Evolutionary conservation across 1,140 invertebrate genomes (phyloP), one percentile per base, ranked within the genome.

Genomic region (Drosophila guanche): DNA sequence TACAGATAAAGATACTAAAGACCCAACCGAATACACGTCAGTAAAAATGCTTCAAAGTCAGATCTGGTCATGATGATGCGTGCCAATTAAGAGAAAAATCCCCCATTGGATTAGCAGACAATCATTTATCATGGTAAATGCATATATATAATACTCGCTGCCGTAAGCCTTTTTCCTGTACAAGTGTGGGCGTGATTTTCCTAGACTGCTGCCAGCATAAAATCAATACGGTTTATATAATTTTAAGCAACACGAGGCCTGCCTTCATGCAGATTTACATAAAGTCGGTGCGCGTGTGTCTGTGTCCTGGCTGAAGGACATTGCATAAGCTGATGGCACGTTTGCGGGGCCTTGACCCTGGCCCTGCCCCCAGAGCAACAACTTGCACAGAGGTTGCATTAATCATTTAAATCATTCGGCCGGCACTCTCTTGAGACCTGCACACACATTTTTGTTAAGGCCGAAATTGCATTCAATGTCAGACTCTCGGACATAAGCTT

Each of bases 201-300:
- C 12, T 8, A 42, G 45, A n/a, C 53, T 51, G 70, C 63, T 86
- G 73, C 61, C 63, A 60, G 52, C 57, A 37, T 57, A 71, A 81
- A 81, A 86, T 86, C 83, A 88, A 86, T 86, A 86, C 68, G 73
- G 68, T 86, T 85, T 86, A 86, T 88, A 73, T 86, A 86, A 86
- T 85, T 61, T 43, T 43, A 29, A 50, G 63, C 50, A 61, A 59
- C 47, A 22, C 76, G 72, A 74, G 62, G 75, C 58, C 72, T 37
- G 58, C 43, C 76, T 68, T 63, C 77, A 81, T 81, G 81, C 73
- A 81, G 83, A 88, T 86, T 81, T 88, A 70, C 74, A 66, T 78
- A 74, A 81, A 75, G 61, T 76, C 33, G 53, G 46, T 23, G 75
- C 33, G 41, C 51, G 42, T 57, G 62, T 57, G 20, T 45, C 57